Evolutionary conservation across 2,888 invertebrate species (phyloP).

Genomic region (Aporophyla lueneburgensis): DNA sequence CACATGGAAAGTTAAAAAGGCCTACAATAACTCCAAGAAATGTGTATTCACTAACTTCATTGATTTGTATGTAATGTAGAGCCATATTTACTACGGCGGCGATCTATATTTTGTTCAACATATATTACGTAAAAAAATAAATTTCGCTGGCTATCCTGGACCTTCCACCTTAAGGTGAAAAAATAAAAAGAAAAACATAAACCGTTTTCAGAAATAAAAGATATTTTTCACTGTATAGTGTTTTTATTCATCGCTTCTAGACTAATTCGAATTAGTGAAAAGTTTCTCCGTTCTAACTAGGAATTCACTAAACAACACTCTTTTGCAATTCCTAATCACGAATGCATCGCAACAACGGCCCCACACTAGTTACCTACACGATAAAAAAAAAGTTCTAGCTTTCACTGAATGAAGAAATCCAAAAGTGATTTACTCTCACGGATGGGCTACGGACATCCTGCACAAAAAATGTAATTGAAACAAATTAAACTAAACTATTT

Average conservation of each 20-base stretch:
- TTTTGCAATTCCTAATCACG: conserved; percentile 25
- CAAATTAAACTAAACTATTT: conserved; percentile 72
- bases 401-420: conserved; percentile 80
- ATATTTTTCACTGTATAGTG: no score
- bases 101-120: no score
- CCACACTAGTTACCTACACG: conserved; percentile 34
- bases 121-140: no score
- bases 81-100: no score
- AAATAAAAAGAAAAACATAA: no score
- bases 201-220: no score
- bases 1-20: no score
- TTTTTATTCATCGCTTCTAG: neutral
- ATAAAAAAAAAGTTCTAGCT: conserved; percentile 72
- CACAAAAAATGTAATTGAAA: conserved; percentile 83
- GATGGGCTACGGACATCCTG: conserved; percentile 78
- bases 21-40: no score
- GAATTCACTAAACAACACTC: neutral
- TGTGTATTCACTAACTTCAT: no score
- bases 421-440: conserved; percentile 78
- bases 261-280: neutral
- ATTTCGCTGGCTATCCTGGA: no score
- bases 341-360: conserved; percentile 27
- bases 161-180: no score
- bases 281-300: neutral
- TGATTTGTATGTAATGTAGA: no score